Conservation (phyloP, 2,113 vertebrate genomes). For the Ophiodon elongatus region DNA sequence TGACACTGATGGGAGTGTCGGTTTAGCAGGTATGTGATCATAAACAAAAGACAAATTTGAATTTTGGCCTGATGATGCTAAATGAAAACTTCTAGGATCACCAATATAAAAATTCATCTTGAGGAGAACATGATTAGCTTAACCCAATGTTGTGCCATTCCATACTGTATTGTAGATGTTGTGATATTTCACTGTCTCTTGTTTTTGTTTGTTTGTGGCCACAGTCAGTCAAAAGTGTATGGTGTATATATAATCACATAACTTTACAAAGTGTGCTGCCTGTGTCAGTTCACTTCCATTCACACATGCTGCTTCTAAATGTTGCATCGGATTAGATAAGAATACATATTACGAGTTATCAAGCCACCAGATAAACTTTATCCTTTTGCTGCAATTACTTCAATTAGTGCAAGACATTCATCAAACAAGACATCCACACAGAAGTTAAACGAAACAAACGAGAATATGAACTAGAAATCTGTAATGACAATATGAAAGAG, state of each 20-base stretch:
- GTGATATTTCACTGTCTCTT: not conserved
- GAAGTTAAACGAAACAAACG: not conserved
- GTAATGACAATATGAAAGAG: not conserved
- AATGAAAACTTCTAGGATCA: not conserved
- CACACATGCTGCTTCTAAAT: not conserved
- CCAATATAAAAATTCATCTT: not conserved
- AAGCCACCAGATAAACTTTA: not conserved
- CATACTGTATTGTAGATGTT: not conserved
- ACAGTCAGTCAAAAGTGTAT: not conserved
- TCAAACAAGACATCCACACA: not conserved
- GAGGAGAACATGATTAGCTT: not conserved
- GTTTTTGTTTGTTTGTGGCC: too few relatives aligned
- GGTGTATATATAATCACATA: not conserved
- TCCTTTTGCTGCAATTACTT: not conserved
- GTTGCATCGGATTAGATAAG: not conserved
- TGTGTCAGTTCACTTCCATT: not conserved
- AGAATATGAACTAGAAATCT: not conserved
- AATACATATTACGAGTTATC: not conserved
- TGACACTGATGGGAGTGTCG: too few relatives aligned
- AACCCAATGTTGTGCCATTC: not conserved
- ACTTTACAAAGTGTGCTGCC: not conserved
- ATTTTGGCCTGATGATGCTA: not conserved
- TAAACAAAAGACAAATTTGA: not conserved
- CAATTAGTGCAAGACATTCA: not conserved
- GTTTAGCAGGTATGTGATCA: not conserved